phyloP scores from a whole-genome alignment of 2,113 vertebrate species.

The Protomyctophum bolini region DNA sequence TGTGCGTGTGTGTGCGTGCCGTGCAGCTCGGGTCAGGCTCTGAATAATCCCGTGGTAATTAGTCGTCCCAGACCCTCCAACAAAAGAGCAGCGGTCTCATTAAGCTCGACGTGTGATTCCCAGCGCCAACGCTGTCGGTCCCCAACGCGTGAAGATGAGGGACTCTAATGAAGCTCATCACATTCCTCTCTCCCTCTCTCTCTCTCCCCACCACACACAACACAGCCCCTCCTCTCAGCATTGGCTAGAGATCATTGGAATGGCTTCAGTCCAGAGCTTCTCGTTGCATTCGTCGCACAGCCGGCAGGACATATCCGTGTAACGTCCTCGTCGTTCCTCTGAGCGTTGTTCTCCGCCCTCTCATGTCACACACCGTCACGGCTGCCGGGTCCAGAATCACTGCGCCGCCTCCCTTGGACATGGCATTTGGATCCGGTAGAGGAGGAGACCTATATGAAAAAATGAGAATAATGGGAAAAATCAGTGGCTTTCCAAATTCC shows the following conservation, averaged over 20 bases:
- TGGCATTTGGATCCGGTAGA: conserved; percentile 62
- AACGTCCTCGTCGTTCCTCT: conserved; percentile 5
- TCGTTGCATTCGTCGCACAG: conserved; percentile 16
- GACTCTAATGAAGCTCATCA: conserved; percentile 60
- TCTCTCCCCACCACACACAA: neutral
- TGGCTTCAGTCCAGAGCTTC: conserved; percentile 25
- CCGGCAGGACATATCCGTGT: conserved; percentile 41
- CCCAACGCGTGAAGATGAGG: conserved; percentile 71
- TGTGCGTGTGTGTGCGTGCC: conserved; percentile 18
- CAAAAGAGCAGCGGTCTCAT: conserved; percentile 68
- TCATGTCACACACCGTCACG: conserved; percentile 55
- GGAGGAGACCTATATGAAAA: conserved; percentile 64
- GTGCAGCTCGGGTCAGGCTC: conserved; percentile 24
- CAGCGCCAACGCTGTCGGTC: conserved; percentile 75
- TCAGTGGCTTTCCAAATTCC: conserved; percentile 30
- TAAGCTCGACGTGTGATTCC: conserved; percentile 74
- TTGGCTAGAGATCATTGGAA: conserved; percentile 57
- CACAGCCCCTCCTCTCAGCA: conserved; percentile 20
- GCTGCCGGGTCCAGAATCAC: conserved; percentile 47
- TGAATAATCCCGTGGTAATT: conserved; percentile 76
- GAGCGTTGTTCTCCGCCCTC: conserved; percentile 25
- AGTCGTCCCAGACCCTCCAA: conserved; percentile 62
- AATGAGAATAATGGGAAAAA: conserved; percentile 30
- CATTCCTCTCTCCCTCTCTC: conserved; percentile 58
- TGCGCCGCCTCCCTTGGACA: conserved; percentile 36